Conservation (phyloP, 1,140 invertebrate species). For the Anagrus nilaparvatae region DNA sequence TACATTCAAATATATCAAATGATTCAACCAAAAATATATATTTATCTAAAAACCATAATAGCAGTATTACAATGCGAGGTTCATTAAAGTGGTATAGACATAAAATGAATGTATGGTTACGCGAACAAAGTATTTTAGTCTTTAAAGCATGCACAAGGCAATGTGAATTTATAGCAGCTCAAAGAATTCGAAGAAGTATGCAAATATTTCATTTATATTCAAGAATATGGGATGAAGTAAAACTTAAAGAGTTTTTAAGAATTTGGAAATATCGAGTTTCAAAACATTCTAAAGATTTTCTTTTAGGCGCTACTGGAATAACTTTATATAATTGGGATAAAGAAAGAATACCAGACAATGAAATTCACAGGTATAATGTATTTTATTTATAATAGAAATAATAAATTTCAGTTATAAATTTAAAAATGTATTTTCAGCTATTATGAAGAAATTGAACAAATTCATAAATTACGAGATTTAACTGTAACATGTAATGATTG, state of each 20-base stretch:
- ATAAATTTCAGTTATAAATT: background rate
- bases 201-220: conserved; percentile 53
- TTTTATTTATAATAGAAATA: background rate
- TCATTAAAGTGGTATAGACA: conserved; percentile 7
- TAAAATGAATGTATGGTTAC: conserved; percentile 22
- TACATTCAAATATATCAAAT: conserved; percentile 1
- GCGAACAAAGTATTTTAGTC: conserved; percentile 26
- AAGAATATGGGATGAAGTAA: conserved; percentile 50
- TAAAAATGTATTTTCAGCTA: conserved; percentile 27
- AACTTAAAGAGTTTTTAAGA: conserved; percentile 44
- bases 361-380: conserved; percentile 37
- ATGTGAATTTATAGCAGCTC: conserved; percentile 53
- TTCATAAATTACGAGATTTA: conserved; percentile 41
- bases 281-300: conserved; percentile 35
- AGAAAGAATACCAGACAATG: conserved; percentile 42
- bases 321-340: conserved; percentile 46
- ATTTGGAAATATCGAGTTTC: conserved; percentile 38
- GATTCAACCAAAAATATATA: background rate
- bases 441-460: conserved; percentile 42
- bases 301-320: conserved; percentile 37
- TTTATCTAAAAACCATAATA: background rate
- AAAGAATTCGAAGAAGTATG: conserved; percentile 48
- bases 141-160: conserved; percentile 45
- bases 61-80: background rate
- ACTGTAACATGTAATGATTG: conserved; percentile 52